Percentiles rank a stretch among this genome's conserved stretches.
phyloP scores from a whole-genome alignment of 1,140 invertebrate genomes.

The Planococcus citri region DNA sequence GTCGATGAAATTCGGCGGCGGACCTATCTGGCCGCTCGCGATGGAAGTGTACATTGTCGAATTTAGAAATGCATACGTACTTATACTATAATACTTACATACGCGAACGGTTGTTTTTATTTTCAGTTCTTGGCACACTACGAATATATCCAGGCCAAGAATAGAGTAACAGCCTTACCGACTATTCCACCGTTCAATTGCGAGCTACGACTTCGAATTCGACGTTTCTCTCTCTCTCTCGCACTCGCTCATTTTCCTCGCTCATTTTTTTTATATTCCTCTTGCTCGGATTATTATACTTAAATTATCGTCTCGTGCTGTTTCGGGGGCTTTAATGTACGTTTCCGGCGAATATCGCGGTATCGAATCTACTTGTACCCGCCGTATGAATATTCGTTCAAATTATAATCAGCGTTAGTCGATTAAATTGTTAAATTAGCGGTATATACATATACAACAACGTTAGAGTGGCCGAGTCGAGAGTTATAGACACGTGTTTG shows the following conservation, averaged over 20 bases:
- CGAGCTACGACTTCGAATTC: too few relatives aligned
- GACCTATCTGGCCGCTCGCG: too few relatives aligned
- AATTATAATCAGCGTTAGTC: too few relatives aligned
- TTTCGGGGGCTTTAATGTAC: background rate
- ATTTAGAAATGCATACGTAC: background rate
- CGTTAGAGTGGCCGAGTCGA: too few relatives aligned
- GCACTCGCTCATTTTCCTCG: background rate
- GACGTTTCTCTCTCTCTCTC: background rate
- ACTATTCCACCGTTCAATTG: background rate
- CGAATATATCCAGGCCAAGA: conserved; percentile 9
- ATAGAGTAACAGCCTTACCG: conserved; percentile 16
- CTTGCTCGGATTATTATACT: background rate
- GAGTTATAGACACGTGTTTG: too few relatives aligned
- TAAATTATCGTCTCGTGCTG: conserved; percentile 14
- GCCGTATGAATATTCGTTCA: too few relatives aligned
- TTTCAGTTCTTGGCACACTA: conserved; percentile 5
- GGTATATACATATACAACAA: too few relatives aligned
- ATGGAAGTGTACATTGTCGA: too few relatives aligned
- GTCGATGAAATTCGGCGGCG: background rate
- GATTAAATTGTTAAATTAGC: too few relatives aligned
- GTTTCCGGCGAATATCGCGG: background rate
- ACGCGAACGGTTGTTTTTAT: background rate
- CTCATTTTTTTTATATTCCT: background rate
- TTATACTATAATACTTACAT: too few relatives aligned
- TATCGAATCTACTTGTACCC: too few relatives aligned